phyloP scores from a whole-genome alignment of 2,113 vertebrate genomes.

The Chiloscyllium plagiosum region DNA sequence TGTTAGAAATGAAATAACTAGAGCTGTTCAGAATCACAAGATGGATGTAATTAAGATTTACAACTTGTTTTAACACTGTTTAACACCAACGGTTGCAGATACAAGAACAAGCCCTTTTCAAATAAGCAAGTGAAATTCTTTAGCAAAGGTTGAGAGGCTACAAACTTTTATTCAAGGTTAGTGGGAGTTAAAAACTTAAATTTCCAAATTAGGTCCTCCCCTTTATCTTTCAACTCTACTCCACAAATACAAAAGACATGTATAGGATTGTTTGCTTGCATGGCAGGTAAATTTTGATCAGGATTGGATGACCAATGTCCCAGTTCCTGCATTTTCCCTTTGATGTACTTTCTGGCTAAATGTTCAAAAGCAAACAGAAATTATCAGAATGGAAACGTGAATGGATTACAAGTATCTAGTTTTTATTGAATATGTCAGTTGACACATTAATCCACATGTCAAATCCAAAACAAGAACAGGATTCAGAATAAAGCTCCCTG shows the following conservation, averaged over 20 bases:
- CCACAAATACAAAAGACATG: background rate
- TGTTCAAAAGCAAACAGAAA: too few relatives aligned
- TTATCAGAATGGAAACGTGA: too few relatives aligned
- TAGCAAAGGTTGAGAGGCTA: background rate
- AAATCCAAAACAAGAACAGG: too few relatives aligned
- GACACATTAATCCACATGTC: too few relatives aligned
- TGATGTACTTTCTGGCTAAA: too few relatives aligned
- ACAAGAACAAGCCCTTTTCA: background rate
- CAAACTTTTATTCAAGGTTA: background rate
- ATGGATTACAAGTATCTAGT: too few relatives aligned
- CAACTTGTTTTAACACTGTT: background rate
- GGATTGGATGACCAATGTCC: background rate
- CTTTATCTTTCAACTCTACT: background rate
- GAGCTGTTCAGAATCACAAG: background rate
- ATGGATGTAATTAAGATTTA: background rate
- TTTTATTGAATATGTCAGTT: too few relatives aligned
- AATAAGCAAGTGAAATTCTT: background rate
- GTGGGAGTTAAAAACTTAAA: background rate
- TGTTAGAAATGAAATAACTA: background rate
- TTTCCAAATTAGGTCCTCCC: background rate
- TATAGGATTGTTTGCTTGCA: background rate
- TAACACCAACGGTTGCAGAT: background rate
- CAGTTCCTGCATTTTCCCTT: background rate
- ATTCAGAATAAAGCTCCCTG: background rate
- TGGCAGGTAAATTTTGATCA: background rate